Base-by-base conservation (phyloP, 35 echinoderm and acorn worm species). In the Acanthaster planci region DNA sequence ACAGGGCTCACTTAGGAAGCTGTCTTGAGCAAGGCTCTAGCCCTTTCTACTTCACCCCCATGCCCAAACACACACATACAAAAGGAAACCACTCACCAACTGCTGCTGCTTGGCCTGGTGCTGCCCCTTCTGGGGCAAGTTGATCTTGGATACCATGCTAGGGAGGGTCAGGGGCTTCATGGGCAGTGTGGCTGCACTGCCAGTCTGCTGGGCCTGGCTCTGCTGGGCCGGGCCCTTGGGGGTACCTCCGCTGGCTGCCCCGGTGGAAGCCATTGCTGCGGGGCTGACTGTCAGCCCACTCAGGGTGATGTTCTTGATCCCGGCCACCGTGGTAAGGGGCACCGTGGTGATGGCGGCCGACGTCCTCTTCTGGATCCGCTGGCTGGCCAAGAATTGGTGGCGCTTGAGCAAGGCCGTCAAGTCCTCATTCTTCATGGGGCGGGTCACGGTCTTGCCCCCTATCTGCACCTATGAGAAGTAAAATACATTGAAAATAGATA, bases 61-160 rank as follows among this genome's bases (percentile, higher is more conserved):
- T n/a, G 38, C 37, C 32, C 32, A 27, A 7, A 27, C 32, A 27
- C 60, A 27, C 15, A 23, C 29, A 8, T 0, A 79, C 38, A 23
- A 23, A 37, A 7, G 15, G 37, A 38, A 23, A 79, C 42, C 51
- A 57, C 81, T 36, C 38, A 57, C 52, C 81, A 83, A 32, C 59
- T 83, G 53, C 27, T 83, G 81, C 51, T 57, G 51, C 51, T 57
- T 42, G 54, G 55, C 56, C 80, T 83, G 78, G 23, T 89, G 82
- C 56, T 97, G 94, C 15, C 67, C 86, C 79, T 92, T 92, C 27
- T 95, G 93, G 21, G 87, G 88, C n/a, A 95, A 83, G 80, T 91
- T 95, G 35, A 95, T 80, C 47, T 93, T 97, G 55, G 54, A 80
- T 2, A 55, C 88, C 59, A 84, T 29, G 77, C 85, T 29, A 14